Conservation (phyloP, 2,888 invertebrate species). For the Linnaemya tessellans region DNA sequence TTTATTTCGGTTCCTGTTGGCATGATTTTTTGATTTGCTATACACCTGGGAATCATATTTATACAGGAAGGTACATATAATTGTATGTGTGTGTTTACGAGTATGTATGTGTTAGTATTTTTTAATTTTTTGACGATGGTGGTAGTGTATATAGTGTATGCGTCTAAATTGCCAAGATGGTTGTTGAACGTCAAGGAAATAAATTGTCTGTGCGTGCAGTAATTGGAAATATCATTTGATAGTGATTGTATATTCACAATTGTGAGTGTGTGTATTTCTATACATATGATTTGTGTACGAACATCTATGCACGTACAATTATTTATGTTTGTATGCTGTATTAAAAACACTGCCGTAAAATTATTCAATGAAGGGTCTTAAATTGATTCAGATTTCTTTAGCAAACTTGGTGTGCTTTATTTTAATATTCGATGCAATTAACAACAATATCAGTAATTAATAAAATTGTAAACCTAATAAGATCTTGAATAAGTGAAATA, state of each 20-base stretch:
- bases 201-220: constrained; percentile 83
- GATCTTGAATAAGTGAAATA: too few species aligned
- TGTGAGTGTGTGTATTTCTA: constrained; percentile 16
- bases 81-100: background rate
- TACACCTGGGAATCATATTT: constrained; percentile 80
- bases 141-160: constrained; percentile 4
- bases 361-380: constrained; percentile 64
- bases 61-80: constrained; percentile 1
- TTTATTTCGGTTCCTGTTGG: constrained; percentile 70
- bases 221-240: constrained; percentile 81
- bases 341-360: background rate
- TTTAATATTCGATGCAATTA: constrained; percentile 11
- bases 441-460: constrained; percentile 12
- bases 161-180: constrained; percentile 63
- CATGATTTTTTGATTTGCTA: constrained; percentile 82
- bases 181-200: constrained; percentile 79
- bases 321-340: background rate
- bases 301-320: background rate
- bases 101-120: background rate
- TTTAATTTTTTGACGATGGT: too few species aligned
- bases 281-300: constrained; percentile 38
- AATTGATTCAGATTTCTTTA: constrained; percentile 32
- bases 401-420: constrained; percentile 4
- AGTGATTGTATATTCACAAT: constrained; percentile 45
- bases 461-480: background rate